These are phyloP conservation scores for Bos javanicus DNA, from an alignment of 2,113 vertebrate species.

Conservation along the genomic window DNA sequence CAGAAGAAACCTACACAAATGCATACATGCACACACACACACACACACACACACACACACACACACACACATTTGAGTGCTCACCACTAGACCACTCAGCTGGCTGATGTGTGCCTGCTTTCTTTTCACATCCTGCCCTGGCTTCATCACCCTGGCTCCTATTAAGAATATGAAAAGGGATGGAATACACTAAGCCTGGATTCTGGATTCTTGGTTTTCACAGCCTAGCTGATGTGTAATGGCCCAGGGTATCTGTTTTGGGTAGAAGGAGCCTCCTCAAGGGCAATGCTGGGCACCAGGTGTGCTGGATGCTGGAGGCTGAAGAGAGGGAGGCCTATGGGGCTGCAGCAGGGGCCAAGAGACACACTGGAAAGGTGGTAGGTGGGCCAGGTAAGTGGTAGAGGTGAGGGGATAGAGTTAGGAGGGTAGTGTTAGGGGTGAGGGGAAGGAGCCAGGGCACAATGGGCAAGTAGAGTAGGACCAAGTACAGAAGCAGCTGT, in stretches of 20 bases:
- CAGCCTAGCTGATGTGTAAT: background rate
- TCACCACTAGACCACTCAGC: background rate
- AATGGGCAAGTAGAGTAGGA: background rate
- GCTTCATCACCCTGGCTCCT: background rate
- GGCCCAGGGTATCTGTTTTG: background rate
- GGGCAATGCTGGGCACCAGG: background rate
- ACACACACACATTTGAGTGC: background rate
- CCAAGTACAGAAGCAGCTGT: background rate
- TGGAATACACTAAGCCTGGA: background rate
- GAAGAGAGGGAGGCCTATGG: background rate
- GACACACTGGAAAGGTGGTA: slow-evolving; percentile 21
- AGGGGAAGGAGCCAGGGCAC: background rate
- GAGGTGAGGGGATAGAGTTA: slow-evolving; percentile 13
- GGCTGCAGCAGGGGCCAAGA: background rate
- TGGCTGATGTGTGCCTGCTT: too few species aligned
- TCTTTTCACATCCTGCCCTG: background rate
- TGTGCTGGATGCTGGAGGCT: background rate
- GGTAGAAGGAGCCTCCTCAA: background rate
- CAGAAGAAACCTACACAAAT: background rate
- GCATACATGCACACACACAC: background rate
- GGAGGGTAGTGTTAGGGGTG: background rate
- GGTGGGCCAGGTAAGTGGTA: slow-evolving; percentile 56
- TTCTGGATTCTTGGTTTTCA: background rate
- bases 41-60: too few species aligned
- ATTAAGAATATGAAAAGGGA: background rate